Conservation (phyloP, 2,888 invertebrate genomes). For the Seira musarum region DNA sequence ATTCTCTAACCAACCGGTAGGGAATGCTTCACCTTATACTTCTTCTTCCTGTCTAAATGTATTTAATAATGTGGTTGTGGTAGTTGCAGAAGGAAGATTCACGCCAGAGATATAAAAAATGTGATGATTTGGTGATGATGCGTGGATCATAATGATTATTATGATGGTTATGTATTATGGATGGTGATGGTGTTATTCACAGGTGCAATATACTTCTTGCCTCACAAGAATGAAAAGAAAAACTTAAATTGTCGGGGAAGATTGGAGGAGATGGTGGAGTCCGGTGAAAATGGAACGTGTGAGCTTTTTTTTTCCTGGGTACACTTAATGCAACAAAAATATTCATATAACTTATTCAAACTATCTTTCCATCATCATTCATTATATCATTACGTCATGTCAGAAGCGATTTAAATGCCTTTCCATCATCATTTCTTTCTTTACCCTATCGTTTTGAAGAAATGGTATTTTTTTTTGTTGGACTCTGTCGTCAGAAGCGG, state of each 20-base stretch:
- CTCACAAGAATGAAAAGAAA: neutral
- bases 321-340: neutral
- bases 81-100: slow-evolving; percentile 26
- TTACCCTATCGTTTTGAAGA: neutral
- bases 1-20: slow-evolving; percentile 38
- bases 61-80: neutral
- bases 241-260: neutral
- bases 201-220: slow-evolving; percentile 22
- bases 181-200: slow-evolving; percentile 50
- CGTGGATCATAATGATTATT: slow-evolving; percentile 56
- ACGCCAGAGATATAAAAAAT: slow-evolving; percentile 49
- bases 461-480: neutral
- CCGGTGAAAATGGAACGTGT: slow-evolving; percentile 42
- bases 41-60: slow-evolving; percentile 33
- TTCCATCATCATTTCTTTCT: slow-evolving; percentile 47
- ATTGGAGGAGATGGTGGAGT: slow-evolving; percentile 1
- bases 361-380: slow-evolving; percentile 48
- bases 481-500: neutral
- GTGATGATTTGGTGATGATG: slow-evolving; percentile 56
- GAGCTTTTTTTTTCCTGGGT: neutral
- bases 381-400: slow-evolving; percentile 58
- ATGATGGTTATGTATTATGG: slow-evolving; percentile 55
- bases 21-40: slow-evolving; percentile 11
- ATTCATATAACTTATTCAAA: slow-evolving; percentile 11
- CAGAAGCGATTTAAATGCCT: slow-evolving; percentile 58